phyloP scores from a whole-genome alignment of 2,797 vertebrate species.

The Aplochiton taeniatus region DNA sequence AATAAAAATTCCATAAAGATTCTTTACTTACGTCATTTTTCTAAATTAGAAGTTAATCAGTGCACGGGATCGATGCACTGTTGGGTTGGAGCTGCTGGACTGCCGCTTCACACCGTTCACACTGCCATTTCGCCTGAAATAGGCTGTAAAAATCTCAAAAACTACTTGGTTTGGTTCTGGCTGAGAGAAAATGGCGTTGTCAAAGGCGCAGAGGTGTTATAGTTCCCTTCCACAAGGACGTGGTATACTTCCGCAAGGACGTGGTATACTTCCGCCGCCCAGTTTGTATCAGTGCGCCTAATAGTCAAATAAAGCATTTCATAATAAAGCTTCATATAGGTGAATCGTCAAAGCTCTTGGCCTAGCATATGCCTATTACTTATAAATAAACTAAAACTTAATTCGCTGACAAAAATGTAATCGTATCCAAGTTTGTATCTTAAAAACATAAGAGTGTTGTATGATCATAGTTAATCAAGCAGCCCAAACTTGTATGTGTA shows the following conservation, averaged over 20 bases:
- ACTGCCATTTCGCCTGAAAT: conserved; percentile 73
- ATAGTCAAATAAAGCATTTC: no score
- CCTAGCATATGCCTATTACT: no score
- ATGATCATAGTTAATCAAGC: not conserved
- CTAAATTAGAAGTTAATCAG: conserved; percentile 68
- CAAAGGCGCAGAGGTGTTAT: fast-evolving
- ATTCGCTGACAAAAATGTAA: no score
- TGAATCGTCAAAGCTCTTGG: no score
- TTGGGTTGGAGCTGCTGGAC: conserved; percentile 67
- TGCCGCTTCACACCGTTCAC: conserved; percentile 71
- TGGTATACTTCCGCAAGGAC: no score
- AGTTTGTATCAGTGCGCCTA: no score
- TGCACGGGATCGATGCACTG: conserved; percentile 82
- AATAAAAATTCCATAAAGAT: conserved; percentile 6
- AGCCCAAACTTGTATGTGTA: not conserved
- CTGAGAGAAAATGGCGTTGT: conserved; percentile 40
- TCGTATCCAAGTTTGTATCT: not conserved
- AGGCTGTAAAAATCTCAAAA: conserved; percentile 23
- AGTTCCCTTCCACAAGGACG: no score
- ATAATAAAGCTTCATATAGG: no score
- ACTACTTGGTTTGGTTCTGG: not conserved
- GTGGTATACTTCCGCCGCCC: no score
- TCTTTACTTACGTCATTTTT: conserved; percentile 77
- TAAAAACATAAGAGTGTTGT: not conserved
- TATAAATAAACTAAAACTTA: no score